These are phyloP conservation scores for Equus przewalskii DNA, from an alignment of 2,113 vertebrate genomes.

Conservation along the genomic window DNA sequence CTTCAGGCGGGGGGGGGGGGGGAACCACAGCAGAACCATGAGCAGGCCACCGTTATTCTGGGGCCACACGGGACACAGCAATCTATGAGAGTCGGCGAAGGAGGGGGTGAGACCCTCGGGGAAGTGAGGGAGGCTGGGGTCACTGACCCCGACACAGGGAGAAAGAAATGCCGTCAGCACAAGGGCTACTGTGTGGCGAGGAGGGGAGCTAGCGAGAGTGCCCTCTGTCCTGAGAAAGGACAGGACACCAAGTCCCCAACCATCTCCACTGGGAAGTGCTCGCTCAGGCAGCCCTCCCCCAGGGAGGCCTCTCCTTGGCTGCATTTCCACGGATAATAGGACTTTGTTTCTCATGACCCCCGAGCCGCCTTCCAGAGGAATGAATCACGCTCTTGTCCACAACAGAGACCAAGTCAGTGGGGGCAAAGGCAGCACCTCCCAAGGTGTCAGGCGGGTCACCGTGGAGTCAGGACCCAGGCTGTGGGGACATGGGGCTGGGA, in stretches of 20 bases:
- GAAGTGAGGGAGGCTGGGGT: background rate
- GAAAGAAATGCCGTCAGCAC: background rate
- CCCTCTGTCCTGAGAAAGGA: background rate
- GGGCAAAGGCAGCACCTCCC: background rate
- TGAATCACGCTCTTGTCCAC: slow-evolving; percentile 20
- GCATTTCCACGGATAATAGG: slow-evolving; percentile 20
- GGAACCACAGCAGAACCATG: background rate
- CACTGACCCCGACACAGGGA: rapidly evolving
- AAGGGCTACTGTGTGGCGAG: background rate
- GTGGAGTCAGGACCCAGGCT: background rate
- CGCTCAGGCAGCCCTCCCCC: background rate
- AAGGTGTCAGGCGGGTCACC: background rate
- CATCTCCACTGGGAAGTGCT: background rate
- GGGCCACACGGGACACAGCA: background rate
- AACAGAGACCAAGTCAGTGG: background rate
- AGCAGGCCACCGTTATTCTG: background rate
- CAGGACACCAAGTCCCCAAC: background rate
- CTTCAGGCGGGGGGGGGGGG: too few species aligned
- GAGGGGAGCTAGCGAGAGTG: background rate
- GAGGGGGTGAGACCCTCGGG: background rate
- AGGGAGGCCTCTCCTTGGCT: background rate
- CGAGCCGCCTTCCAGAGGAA: background rate
- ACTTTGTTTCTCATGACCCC: slow-evolving; percentile 37
- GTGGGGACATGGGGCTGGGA: background rate
- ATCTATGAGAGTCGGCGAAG: background rate